These are phyloP conservation scores for Sarcophaga carnaria DNA, from an alignment of 2,888 invertebrate genomes.

Conservation along the genomic window DNA sequence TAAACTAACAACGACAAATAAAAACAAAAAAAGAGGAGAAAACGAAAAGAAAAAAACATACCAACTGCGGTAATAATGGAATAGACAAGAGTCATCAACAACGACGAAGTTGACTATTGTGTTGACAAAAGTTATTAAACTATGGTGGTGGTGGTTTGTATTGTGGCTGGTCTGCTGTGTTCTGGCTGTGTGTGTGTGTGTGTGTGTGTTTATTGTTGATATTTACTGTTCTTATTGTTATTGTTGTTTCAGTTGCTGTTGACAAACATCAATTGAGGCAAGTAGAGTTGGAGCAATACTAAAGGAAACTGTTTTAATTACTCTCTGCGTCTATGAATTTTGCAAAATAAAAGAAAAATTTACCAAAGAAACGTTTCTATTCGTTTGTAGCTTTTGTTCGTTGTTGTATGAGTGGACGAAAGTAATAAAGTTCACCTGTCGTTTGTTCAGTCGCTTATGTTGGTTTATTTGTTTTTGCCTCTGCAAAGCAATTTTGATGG, in stretches of 20 bases:
- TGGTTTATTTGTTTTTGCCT: neutral
- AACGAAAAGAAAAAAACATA: neutral
- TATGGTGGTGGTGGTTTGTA: neutral
- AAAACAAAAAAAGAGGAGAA: constrained; percentile 3
- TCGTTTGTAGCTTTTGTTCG: neutral
- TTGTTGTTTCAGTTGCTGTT: neutral
- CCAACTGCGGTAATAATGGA: neutral
- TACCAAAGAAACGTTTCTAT: constrained; percentile 5
- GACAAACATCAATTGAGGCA: constrained; percentile 26
- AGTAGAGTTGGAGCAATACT: neutral
- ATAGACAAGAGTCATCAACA: constrained; percentile 18
- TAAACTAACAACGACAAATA: constrained; percentile 6
- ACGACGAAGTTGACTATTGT: constrained; percentile 47
- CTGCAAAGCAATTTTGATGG: neutral
- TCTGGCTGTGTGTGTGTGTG: neutral
- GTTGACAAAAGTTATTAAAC: constrained; percentile 66
- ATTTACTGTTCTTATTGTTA: neutral
- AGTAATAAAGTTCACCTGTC: neutral
- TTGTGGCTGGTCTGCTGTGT: neutral
- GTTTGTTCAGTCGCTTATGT: neutral
- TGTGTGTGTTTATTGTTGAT: neutral
- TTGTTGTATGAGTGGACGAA: neutral
- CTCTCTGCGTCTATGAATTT: constrained; percentile 29
- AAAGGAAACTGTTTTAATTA: constrained; percentile 55
- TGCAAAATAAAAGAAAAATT: constrained; percentile 30